Evolutionary conservation across 2,888 invertebrate species (phyloP).

Genomic region (Andrena haemorrhoa): DNA sequence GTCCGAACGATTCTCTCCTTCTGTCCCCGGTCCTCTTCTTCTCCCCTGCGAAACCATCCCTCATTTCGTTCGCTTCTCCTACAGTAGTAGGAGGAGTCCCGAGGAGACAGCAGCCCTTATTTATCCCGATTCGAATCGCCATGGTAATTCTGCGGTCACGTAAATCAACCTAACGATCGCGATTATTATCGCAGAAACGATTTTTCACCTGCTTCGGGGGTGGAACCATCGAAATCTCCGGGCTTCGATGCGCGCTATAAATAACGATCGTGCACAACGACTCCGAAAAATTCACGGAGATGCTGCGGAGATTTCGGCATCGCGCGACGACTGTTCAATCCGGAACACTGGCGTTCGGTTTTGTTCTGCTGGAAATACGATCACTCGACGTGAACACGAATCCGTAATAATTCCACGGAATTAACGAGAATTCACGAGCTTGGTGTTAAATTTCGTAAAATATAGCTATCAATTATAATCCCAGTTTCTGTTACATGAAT

Average conservation of each 20-base stretch:
- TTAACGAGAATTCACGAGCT: neutral
- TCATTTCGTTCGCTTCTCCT: neutral
- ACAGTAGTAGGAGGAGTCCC: constrained; percentile 1
- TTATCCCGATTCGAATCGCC: constrained; percentile 19
- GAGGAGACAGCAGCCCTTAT: constrained; percentile 23
- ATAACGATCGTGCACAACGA: constrained; percentile 14
- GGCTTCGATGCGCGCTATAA: constrained; percentile 21
- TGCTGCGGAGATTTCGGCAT: neutral
- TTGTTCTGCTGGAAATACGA: too few relatives aligned
- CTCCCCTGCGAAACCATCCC: constrained; percentile 14
- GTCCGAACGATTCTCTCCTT: neutral
- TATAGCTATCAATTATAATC: too few relatives aligned
- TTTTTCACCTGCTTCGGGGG: constrained; percentile 35
- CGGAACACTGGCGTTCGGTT: too few relatives aligned
- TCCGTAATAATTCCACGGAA: too few relatives aligned
- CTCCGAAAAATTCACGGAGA: neutral
- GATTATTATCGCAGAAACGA: constrained; percentile 47
- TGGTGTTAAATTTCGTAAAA: neutral
- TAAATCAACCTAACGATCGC: constrained; percentile 57
- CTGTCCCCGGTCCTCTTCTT: neutral
- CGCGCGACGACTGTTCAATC: neutral
- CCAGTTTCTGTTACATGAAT: too few relatives aligned
- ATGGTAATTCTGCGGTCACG: constrained; percentile 44
- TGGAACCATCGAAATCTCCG: constrained; percentile 21
- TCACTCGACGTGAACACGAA: too few relatives aligned